These are phyloP conservation scores for Dryocosmus kuriphilus DNA, from an alignment of 2,888 invertebrate species.

Conservation along the genomic window DNA sequence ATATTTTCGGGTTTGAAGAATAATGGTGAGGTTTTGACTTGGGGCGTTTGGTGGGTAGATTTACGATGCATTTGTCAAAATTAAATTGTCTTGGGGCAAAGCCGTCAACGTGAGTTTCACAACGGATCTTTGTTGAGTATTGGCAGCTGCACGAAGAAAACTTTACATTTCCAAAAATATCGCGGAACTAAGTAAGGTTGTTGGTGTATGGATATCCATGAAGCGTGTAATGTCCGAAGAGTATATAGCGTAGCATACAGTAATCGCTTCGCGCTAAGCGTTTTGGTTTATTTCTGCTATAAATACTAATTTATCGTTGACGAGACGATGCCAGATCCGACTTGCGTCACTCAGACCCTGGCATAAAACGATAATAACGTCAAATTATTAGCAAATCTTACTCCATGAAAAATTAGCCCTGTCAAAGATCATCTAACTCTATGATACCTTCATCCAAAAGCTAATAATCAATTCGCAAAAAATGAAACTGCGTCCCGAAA, in stretches of 20 bases:
- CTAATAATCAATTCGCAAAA: background rate
- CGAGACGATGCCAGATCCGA: constrained; percentile 62
- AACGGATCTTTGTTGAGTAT: constrained; percentile 40
- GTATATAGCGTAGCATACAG: constrained; percentile 2
- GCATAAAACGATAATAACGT: constrained; percentile 9
- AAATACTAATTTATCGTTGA: constrained; percentile 70
- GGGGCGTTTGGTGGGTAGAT: background rate
- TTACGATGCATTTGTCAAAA: background rate
- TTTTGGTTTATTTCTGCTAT: constrained; percentile 60
- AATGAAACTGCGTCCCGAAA: no score
- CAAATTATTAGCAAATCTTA: constrained; percentile 13
- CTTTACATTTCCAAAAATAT: constrained; percentile 57
- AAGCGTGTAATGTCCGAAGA: constrained; percentile 45
- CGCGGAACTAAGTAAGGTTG: constrained; percentile 43
- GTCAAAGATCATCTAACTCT: background rate
- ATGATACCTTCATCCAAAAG: background rate
- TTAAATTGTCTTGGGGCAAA: constrained; percentile 26
- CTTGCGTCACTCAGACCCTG: constrained; percentile 62
- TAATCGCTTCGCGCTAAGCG: constrained; percentile 43
- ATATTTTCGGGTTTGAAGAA: background rate
- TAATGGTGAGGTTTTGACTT: background rate
- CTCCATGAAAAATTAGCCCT: background rate
- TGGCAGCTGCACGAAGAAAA: constrained; percentile 43
- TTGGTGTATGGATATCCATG: constrained; percentile 47
- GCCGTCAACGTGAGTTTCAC: constrained; percentile 20